Conservation (phyloP, 2,113 vertebrate genomes). For the Cavia aperea region DNA sequence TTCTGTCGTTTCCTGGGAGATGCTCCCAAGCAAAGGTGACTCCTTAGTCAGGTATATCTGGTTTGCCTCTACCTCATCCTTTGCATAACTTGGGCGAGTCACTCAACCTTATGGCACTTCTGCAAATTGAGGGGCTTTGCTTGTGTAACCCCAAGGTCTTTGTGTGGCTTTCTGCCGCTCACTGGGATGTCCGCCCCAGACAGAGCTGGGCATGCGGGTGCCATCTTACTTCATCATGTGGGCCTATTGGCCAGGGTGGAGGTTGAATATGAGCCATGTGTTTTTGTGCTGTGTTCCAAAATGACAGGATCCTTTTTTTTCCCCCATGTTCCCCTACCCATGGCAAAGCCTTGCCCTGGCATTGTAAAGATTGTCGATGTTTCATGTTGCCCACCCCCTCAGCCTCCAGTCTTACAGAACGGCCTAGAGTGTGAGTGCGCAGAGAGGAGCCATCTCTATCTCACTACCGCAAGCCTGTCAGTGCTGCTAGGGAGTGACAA, state of each 20-base stretch:
- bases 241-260: not conserved
- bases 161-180: not conserved
- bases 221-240: fast-evolving
- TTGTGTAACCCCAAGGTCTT: not conserved
- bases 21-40: not conserved
- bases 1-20: not conserved
- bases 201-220: not conserved
- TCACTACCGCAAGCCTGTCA: fast-evolving
- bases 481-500: fast-evolving
- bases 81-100: not conserved
- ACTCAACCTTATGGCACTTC: not conserved
- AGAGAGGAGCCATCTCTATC: not conserved
- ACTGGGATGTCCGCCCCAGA: not conserved
- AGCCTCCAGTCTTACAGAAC: not conserved
- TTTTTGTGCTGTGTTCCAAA: not conserved
- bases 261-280: not conserved
- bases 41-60: not conserved
- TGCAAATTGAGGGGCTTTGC: not conserved
- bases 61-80: not conserved
- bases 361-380: no score
- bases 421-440: not conserved
- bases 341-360: not conserved
- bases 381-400: not conserved
- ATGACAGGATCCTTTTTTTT: not conserved
- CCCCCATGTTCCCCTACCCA: not conserved